Conservation (phyloP, 1,140 invertebrate species). For the Elymnias hypermnestra region DNA sequence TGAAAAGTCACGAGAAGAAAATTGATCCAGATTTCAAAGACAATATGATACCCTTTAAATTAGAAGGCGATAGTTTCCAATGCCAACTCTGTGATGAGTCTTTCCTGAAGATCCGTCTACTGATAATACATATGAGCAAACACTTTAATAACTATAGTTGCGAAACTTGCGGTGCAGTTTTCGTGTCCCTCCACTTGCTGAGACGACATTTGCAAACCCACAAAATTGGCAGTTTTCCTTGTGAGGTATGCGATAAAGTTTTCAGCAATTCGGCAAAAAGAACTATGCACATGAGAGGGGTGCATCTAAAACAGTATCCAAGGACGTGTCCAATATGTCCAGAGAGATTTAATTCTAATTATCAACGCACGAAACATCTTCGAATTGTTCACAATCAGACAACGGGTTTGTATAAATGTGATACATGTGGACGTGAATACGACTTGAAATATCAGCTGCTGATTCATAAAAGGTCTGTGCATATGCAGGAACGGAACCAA, state of each 20-base stretch:
- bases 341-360: slow-evolving; percentile 56
- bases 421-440: slow-evolving; percentile 51
- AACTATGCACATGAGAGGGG: slow-evolving; percentile 36
- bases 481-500: slow-evolving; percentile 75
- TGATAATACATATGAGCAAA: slow-evolving; percentile 63
- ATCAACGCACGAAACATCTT: slow-evolving; percentile 52
- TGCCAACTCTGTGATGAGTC: slow-evolving; percentile 49
- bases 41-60: slow-evolving; percentile 56
- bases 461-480: slow-evolving; percentile 70
- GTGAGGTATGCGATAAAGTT: slow-evolving; percentile 51
- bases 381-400: slow-evolving; percentile 45
- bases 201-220: slow-evolving; percentile 63
- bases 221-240: slow-evolving; percentile 53
- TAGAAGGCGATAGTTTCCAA: slow-evolving; percentile 33
- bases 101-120: slow-evolving; percentile 39
- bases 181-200: slow-evolving; percentile 64
- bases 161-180: slow-evolving; percentile 68
- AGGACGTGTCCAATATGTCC: slow-evolving; percentile 54
- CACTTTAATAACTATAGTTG: slow-evolving; percentile 64
- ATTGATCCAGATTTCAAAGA: slow-evolving; percentile 41
- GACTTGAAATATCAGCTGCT: slow-evolving; percentile 54
- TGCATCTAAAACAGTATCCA: slow-evolving; percentile 44
- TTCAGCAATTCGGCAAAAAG: slow-evolving; percentile 49
- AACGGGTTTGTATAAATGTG: slow-evolving; percentile 38
- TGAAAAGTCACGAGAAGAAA: slow-evolving; percentile 40